phyloP scores from a whole-genome alignment of 2,888 invertebrate species.

The Mesopsocus fuscifrons region DNA sequence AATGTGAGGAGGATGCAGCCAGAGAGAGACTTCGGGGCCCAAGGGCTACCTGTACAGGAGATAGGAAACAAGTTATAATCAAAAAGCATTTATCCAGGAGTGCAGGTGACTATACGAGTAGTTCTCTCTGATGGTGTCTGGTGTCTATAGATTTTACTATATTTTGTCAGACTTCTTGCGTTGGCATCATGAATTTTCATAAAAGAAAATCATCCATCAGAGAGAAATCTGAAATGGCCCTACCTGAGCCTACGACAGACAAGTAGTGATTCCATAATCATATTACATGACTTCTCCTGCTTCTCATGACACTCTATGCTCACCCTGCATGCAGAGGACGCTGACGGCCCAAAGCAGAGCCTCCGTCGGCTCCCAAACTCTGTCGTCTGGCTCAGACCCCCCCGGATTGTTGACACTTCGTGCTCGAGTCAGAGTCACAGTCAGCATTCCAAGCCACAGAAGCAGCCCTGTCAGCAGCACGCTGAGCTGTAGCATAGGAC shows the following conservation, averaged over 20 bases:
- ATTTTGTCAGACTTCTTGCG: too few species aligned
- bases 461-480: constrained; percentile 32
- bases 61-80: constrained; percentile 7
- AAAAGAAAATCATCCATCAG: too few species aligned
- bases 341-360: constrained; percentile 40
- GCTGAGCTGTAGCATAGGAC: constrained; percentile 30
- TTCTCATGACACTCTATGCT: too few species aligned
- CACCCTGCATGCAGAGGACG: constrained; percentile 45
- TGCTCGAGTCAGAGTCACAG: constrained; percentile 23
- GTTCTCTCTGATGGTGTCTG: too few species aligned
- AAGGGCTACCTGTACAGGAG: constrained; percentile 32
- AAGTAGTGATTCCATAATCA: too few species aligned
- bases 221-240: too few species aligned
- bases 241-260: too few species aligned
- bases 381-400: constrained; percentile 15
- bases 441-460: constrained; percentile 30
- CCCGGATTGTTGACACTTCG: neutral
- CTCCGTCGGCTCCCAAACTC: constrained; percentile 27
- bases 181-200: too few species aligned
- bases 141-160: too few species aligned
- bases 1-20: constrained; percentile 37
- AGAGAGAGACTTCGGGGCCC: constrained; percentile 34
- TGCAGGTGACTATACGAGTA: too few species aligned
- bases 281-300: too few species aligned
- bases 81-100: neutral